These are phyloP conservation scores for Platynereis dumerilii DNA, from an alignment of 2,888 invertebrate species.

Conservation along the genomic window DNA sequence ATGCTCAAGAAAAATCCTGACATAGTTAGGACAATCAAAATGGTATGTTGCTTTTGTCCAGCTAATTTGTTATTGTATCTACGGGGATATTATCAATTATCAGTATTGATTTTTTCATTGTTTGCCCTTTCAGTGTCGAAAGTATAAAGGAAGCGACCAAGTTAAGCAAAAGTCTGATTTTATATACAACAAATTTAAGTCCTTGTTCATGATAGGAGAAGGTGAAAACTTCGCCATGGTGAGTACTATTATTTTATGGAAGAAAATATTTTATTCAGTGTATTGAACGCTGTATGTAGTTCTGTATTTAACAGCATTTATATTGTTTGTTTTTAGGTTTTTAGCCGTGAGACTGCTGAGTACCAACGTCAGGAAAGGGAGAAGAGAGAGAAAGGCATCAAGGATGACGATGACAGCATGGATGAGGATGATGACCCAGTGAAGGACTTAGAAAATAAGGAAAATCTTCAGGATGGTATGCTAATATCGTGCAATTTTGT, in stretches of 20 bases:
- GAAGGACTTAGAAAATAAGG: slow-evolving; percentile 16
- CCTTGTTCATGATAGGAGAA: slow-evolving; percentile 56
- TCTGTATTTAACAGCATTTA: too few relatives aligned
- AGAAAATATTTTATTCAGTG: too few relatives aligned
- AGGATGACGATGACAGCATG: background rate
- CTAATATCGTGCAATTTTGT: background rate
- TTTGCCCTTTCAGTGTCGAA: slow-evolving; percentile 56
- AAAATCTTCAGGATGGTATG: slow-evolving; percentile 18
- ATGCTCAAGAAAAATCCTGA: slow-evolving; percentile 62
- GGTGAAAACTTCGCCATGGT: slow-evolving; percentile 41
- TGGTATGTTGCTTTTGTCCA: slow-evolving; percentile 52
- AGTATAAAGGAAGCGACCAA: slow-evolving; percentile 59
- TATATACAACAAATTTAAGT: slow-evolving; percentile 63
- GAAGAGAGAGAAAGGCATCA: background rate
- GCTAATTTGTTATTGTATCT: too few relatives aligned
- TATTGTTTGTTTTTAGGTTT: slow-evolving; percentile 15
- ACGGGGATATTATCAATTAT: too few relatives aligned
- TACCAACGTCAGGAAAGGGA: slow-evolving; percentile 19
- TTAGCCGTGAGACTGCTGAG: slow-evolving; percentile 26
- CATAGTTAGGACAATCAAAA: slow-evolving; percentile 62
- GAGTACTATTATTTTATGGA: too few relatives aligned
- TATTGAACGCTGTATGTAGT: too few relatives aligned
- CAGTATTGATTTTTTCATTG: too few relatives aligned
- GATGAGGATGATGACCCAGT: background rate
- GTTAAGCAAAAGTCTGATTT: slow-evolving; percentile 62